Conservation (phyloP, 2,113 vertebrate species). For the Varanus salvator region DNA sequence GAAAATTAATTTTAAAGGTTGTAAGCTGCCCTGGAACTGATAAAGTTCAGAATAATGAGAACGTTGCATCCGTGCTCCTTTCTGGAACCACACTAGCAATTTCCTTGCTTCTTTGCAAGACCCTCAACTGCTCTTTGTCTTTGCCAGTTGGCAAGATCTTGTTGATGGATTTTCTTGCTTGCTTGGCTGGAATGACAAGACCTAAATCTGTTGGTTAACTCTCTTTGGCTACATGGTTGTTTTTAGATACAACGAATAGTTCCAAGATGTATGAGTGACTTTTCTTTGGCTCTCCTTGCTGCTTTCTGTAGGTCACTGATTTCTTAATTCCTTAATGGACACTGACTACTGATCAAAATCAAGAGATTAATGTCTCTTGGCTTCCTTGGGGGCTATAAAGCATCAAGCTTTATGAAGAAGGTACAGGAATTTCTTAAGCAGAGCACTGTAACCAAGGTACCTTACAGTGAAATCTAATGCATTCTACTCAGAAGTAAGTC, state of each 20-base stretch:
- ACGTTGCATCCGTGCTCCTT: background rate
- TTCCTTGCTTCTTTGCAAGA: background rate
- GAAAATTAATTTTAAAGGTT: no score
- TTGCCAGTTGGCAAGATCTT: background rate
- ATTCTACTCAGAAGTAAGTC: background rate
- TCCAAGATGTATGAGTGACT: background rate
- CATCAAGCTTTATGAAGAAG: background rate
- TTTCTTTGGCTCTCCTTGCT: background rate
- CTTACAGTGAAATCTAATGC: background rate
- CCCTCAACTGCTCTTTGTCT: background rate
- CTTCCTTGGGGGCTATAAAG: background rate
- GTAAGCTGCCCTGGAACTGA: background rate
- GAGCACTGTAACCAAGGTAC: background rate
- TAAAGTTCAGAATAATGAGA: background rate
- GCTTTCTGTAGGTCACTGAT: background rate
- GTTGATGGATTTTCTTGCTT: background rate
- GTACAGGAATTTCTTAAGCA: background rate
- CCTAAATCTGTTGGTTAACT: background rate
- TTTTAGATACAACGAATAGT: constrained; percentile 8
- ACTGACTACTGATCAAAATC: constrained; percentile 3
- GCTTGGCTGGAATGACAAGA: background rate
- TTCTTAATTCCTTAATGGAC: background rate
- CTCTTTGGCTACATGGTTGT: background rate
- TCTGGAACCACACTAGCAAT: background rate
- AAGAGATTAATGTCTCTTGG: constrained; percentile 3